A percentile compares a stretch with the other conserved stretches of the same genome.
phyloP scores from a whole-genome alignment of 1,140 invertebrate genomes.

The Dendrolimus punctatus region DNA sequence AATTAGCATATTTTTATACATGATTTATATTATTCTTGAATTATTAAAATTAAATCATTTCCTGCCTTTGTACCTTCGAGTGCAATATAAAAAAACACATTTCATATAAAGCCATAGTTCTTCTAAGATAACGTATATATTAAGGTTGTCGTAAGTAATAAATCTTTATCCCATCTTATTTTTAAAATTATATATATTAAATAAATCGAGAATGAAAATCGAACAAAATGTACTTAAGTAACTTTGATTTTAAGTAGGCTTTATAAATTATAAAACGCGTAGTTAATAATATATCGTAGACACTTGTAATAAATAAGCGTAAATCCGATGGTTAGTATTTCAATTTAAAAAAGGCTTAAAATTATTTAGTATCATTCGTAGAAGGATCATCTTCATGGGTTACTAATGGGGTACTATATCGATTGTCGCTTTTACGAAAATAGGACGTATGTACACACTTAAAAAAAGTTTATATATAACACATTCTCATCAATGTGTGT shows the following conservation, averaged over 20 bases:
- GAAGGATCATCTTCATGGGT: constrained; percentile 10
- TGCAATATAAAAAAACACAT: constrained; percentile 32
- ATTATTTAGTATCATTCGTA: constrained; percentile 53
- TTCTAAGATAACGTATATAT: constrained; percentile 30
- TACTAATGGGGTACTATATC: constrained; percentile 5
- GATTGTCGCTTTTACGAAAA: constrained; percentile 15
- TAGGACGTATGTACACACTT: constrained; percentile 31
- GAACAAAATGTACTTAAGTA: constrained; percentile 71
- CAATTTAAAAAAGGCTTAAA: constrained; percentile 51
- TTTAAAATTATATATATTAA: constrained; percentile 27
- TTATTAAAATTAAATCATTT: constrained; percentile 5
- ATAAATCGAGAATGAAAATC: constrained; percentile 48
- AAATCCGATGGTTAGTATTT: constrained; percentile 54
- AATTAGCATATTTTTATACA: background rate
- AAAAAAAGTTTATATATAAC: constrained; percentile 4
- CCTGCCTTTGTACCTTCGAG: constrained; percentile 10
- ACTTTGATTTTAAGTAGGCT: constrained; percentile 63
- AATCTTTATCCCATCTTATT: constrained; percentile 45
- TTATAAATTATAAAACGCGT: constrained; percentile 68
- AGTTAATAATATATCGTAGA: constrained; percentile 57
- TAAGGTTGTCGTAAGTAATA: constrained; percentile 59
- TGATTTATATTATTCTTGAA: background rate
- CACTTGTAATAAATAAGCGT: constrained; percentile 52
- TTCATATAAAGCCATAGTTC: constrained; percentile 30
- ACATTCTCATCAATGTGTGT: constrained; percentile 38